These are phyloP conservation scores for Acleris sparsana DNA, from an alignment of 2,888 invertebrate genomes.

Conservation along the genomic window DNA sequence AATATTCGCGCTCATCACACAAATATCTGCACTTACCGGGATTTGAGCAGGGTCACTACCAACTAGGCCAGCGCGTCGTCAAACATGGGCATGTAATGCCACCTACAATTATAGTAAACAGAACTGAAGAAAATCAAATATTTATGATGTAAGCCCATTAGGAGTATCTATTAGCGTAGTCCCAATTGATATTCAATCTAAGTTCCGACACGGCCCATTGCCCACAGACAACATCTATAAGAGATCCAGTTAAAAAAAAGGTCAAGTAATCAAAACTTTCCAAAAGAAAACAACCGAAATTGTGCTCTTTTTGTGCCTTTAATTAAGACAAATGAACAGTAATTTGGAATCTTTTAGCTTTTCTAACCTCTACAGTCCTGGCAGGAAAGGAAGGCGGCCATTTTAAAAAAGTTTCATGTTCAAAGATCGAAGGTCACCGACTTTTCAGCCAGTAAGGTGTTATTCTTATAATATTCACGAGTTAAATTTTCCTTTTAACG, in stretches of 20 bases:
- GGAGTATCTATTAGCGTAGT: too few relatives aligned
- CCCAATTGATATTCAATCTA: too few relatives aligned
- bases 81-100: too few relatives aligned
- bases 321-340: slow-evolving; percentile 25
- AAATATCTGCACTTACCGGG: too few relatives aligned
- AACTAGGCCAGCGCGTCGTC: too few relatives aligned
- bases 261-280: slow-evolving; percentile 4
- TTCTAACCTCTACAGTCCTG: not conserved
- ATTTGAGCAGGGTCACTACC: too few relatives aligned
- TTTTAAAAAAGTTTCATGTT: not conserved
- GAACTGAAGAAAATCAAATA: too few relatives aligned
- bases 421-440: not conserved
- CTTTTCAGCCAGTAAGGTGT: not conserved
- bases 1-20: too few relatives aligned
- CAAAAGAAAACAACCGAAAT: not conserved
- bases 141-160: too few relatives aligned
- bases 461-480: not conserved
- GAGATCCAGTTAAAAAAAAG: not conserved
- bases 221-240: too few relatives aligned
- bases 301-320: not conserved
- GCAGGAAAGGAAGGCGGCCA: not conserved
- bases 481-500: not conserved
- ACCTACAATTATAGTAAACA: too few relatives aligned
- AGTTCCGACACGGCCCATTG: too few relatives aligned
- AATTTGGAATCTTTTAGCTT: slow-evolving; percentile 12